Evolutionary conservation across 2,797 vertebrate genomes (phyloP), one percentile per base, ranked within the genome.

Genomic region (Pipistrellus kuhlii): DNA sequence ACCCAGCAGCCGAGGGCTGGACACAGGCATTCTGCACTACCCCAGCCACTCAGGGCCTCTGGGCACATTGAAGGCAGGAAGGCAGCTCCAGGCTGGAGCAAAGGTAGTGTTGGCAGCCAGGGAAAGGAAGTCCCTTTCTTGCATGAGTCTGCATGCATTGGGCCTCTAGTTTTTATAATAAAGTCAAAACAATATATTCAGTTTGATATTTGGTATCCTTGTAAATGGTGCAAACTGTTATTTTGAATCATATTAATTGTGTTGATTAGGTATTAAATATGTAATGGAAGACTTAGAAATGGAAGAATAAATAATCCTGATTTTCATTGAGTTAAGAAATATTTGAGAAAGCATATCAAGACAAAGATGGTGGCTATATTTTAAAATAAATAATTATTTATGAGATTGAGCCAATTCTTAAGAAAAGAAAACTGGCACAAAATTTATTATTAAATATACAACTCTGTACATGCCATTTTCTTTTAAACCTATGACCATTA

Each of bases 331-430:
- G 12, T 64, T 80, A 75, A 77, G 30, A 91, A 93, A 59, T 72
- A 32, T 13, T 30, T 44, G 57, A 59, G 9, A 90, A 78, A 41
- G 1, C 4, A 77, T 71, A 41, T 81, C 46, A 94, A 35, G 8
- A 32, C 81, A 25, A 82, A 87, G 4, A 76, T 44, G 11, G n/a
- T 46, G 17, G 88, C 18, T 78, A 32, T 2, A 48, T 66, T 90
- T 84, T 76, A 71, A 85, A 92, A 85, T 69, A 88, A 80, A 71
- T 66, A 38, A 59, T 57, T 85, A 44, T 18, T 83, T 25, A 62
- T 64, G 32, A 15, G 20, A 51, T 15, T 72, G 32, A 85, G 4
- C 2, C 81, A 51, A 59, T 69, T 13, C 25, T 80, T 72, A 64
- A 64, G 14, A 66, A 57, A 85, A 72, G 10, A 35, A 35, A 59